phyloP scores from a whole-genome alignment of 2,113 vertebrate genomes.

The Zapornia atra region DNA sequence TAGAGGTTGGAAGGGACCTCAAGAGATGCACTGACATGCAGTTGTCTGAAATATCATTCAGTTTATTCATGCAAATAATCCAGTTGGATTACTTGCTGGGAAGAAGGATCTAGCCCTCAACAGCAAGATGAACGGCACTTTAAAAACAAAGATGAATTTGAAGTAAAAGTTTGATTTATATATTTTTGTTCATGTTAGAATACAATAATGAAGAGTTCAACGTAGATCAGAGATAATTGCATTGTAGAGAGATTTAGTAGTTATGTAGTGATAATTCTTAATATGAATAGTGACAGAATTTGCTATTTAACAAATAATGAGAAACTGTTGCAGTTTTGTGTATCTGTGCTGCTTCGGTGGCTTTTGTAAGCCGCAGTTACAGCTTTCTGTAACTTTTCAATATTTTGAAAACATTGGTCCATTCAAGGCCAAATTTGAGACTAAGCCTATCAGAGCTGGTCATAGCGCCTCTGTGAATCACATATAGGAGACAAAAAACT shows the following conservation, averaged over 20 bases:
- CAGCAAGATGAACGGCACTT: neutral
- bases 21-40: neutral
- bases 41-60: neutral
- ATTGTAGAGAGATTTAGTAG: neutral
- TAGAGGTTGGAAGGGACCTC: no score
- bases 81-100: neutral
- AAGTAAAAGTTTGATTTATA: neutral
- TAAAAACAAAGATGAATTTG: neutral
- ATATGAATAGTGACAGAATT: neutral
- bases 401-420: no score
- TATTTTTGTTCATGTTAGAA: neutral
- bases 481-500: no score
- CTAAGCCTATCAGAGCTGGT: no score
- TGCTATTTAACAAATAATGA: neutral
- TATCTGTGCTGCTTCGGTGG: no score
- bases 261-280: neutral
- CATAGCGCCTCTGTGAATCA: no score
- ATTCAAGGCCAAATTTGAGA: no score
- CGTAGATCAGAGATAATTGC: neutral
- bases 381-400: no score
- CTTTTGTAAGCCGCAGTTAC: no score
- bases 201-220: neutral
- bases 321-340: no score
- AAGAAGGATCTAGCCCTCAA: slow-evolving; percentile 5
- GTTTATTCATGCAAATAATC: slow-evolving; percentile 32